Percentiles rank a stretch among this genome's conserved stretches.
These are phyloP conservation scores for Stegostoma tigrinum DNA, from an alignment of 2,113 vertebrate species.

Conservation along the genomic window DNA sequence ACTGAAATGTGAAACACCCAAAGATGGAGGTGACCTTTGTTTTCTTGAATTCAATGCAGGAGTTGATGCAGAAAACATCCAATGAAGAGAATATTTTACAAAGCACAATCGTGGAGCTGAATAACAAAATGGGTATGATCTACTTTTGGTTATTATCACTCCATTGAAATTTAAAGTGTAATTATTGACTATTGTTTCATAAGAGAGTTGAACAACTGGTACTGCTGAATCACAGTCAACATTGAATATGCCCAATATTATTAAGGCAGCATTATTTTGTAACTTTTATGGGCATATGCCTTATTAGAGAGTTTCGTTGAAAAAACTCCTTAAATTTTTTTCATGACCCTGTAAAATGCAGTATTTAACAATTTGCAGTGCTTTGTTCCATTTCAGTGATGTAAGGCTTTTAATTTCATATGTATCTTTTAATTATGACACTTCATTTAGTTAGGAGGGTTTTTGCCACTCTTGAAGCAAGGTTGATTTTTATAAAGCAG, in stretches of 20 bases:
- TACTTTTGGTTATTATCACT: constrained; percentile 22
- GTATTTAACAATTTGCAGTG: background rate
- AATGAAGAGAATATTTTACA: constrained; percentile 56
- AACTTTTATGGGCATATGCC: background rate
- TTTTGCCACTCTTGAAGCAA: background rate
- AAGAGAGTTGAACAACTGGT: constrained; percentile 36
- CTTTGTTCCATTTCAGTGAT: background rate
- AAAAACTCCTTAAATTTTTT: background rate
- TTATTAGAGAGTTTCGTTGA: background rate
- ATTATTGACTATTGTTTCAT: background rate
- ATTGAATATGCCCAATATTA: background rate
- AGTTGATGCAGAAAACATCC: constrained; percentile 50
- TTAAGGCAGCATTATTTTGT: background rate
- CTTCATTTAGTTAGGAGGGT: background rate
- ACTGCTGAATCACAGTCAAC: background rate
- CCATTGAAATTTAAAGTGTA: background rate
- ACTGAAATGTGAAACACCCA: constrained; percentile 41
- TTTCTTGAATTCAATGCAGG: constrained; percentile 55
- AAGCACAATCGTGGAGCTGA: constrained; percentile 55
- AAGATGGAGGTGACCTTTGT: constrained; percentile 22
- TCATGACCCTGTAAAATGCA: background rate
- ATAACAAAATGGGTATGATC: constrained; percentile 74
- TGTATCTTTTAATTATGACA: background rate
- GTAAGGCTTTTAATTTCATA: background rate
- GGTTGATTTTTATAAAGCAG: background rate